Evolutionary conservation across 2,797 vertebrate species (phyloP).

Genomic region (Pangasius krempfi): DNA sequence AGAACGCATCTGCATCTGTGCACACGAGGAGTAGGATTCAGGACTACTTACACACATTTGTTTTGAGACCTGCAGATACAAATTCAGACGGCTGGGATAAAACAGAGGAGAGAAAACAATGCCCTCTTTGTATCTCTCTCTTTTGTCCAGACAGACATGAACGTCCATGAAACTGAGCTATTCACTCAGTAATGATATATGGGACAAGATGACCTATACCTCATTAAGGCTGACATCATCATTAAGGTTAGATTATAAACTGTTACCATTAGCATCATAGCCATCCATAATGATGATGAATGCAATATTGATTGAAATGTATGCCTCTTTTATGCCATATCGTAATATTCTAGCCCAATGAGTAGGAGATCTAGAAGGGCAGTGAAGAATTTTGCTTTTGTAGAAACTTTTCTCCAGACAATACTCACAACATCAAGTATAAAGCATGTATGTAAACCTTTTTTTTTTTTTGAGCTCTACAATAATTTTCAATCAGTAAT

Average conservation of each 20-base stretch:
- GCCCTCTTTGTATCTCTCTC: constrained; percentile 32
- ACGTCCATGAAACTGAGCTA: constrained; percentile 30
- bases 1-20: constrained; percentile 75
- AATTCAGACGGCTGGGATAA: constrained; percentile 48
- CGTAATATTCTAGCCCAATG: constrained; percentile 21
- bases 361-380: constrained; percentile 32
- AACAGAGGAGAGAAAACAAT: constrained; percentile 52
- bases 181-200: constrained; percentile 39
- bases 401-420: constrained; percentile 41
- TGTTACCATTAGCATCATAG: constrained; percentile 68
- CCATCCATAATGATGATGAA: constrained; percentile 71
- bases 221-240: constrained; percentile 72
- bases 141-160: constrained; percentile 15
- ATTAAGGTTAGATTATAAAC: constrained; percentile 75
- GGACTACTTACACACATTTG: constrained; percentile 59
- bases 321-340: constrained; percentile 45
- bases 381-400: constrained; percentile 16
- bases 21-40: constrained; percentile 67
- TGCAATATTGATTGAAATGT: constrained; percentile 68
- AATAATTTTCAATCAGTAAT: neutral
- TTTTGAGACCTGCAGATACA: constrained; percentile 64
- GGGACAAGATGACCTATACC: constrained; percentile 49
- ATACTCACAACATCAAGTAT: neutral
- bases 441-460: constrained; percentile 42
- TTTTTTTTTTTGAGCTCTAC: neutral